A percentile compares a stretch with the other conserved stretches of the same genome.
Conservation (phyloP, 2,797 vertebrate species). For the Mallotus villosus region DNA sequence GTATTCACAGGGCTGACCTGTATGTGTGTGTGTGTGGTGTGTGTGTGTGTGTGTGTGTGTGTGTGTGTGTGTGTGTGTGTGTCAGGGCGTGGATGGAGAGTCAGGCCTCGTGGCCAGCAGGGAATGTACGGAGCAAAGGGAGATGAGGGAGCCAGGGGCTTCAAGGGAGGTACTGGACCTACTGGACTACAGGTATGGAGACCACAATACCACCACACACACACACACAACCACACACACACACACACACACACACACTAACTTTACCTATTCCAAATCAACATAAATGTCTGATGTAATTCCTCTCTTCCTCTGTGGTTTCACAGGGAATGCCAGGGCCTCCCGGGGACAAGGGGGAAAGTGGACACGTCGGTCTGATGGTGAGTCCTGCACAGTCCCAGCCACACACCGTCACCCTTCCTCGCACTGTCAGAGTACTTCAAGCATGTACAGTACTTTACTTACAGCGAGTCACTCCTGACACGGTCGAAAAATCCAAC, state of each 20-base stretch:
- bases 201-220: neutral
- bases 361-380: constrained; percentile 83
- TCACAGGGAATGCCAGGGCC: constrained; percentile 85
- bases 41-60: constrained; percentile 19
- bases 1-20: constrained; percentile 1
- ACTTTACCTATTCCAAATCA: too few species aligned
- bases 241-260: neutral
- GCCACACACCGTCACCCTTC: neutral
- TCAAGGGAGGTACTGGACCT: constrained; percentile 79
- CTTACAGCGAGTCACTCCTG: too few species aligned
- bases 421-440: too few species aligned
- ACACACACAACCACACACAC: constrained; percentile 10
- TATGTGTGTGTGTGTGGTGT: constrained; percentile 2
- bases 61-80: constrained; percentile 13
- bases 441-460: too few species aligned
- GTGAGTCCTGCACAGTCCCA: constrained; percentile 52
- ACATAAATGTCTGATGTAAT: neutral
- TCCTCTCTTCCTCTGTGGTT: constrained; percentile 14
- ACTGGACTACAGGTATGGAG: constrained; percentile 82
- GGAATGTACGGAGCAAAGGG: constrained; percentile 92
- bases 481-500: too few species aligned
- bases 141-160: constrained; percentile 86
- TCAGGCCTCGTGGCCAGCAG: constrained; percentile 85
- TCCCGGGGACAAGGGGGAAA: constrained; percentile 87
- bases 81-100: constrained; percentile 86